phyloP scores from a whole-genome alignment of 1,140 invertebrate species.

The Brachionus rotundiformis region DNA sequence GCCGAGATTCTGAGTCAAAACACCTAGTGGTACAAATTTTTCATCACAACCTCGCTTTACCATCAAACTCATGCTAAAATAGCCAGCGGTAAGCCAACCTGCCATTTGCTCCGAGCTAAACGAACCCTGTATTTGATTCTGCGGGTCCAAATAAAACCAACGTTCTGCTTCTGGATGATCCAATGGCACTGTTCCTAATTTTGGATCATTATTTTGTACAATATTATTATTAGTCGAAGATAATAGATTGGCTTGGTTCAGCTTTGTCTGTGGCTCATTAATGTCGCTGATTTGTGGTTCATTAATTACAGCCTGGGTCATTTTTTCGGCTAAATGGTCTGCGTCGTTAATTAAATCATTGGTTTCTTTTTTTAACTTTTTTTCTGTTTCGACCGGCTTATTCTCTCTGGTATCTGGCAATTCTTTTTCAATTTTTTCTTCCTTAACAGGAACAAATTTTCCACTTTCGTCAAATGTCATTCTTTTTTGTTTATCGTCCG shows the following conservation, averaged over 20 bases:
- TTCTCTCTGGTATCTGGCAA: background rate
- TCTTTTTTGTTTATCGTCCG: constrained; percentile 1
- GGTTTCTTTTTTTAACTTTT: background rate
- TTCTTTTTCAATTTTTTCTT: background rate
- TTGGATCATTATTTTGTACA: constrained; percentile 1
- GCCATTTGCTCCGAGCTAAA: constrained; percentile 47
- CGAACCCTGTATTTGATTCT: constrained; percentile 49
- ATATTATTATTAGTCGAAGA: background rate
- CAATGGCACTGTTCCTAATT: background rate
- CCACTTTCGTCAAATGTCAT: constrained; percentile 49
- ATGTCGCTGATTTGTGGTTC: background rate
- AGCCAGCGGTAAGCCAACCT: constrained; percentile 48
- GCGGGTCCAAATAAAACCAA: constrained; percentile 50
- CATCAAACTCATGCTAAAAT: constrained; percentile 36
- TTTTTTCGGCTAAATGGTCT: background rate
- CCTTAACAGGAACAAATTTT: constrained; percentile 33
- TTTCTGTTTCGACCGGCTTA: background rate
- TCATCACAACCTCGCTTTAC: constrained; percentile 39
- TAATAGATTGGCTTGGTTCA: background rate
- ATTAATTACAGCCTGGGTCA: background rate
- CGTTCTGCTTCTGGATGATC: constrained; percentile 27
- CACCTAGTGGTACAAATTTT: constrained; percentile 10
- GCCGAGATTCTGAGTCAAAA: background rate
- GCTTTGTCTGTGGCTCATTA: background rate
- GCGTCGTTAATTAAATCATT: background rate